Evolutionary conservation across 2,797 vertebrate genomes (phyloP), one percentile per base, ranked within the genome.

Genomic region (Ceryle rudis): DNA sequence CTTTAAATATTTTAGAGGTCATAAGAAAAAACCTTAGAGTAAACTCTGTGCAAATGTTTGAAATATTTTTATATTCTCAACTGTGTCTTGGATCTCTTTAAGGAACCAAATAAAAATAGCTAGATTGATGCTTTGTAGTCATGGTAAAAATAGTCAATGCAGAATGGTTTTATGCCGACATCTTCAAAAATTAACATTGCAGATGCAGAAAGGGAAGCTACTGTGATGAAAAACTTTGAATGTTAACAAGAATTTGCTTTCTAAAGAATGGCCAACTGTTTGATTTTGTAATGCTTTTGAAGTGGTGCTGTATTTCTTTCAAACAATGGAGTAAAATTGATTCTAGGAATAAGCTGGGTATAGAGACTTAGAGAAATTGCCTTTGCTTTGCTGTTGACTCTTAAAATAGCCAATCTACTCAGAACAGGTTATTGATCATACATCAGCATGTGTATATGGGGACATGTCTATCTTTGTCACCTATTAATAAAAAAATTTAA

Each of bases 101-200:
- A 62, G 70, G 86, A 87, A 77, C 31, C 3, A 11, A 49, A 14
- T 71, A 84, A 89, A 93, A 96, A 86, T 77, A 89, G 51, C 55
- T 84, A 69, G 6, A 44, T 5, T 60, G 55, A 71, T 65, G 55
- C 33, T 75, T 92, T 62, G 52, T 74, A 84, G 70, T 90, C 47
- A 60, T 2, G 5, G 22, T 39, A 85, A 93, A 95, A 96, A 73
- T 65, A 93, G 64, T 86, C 58, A 60, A 73, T 85, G 28, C 51
- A 82, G 83, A 86, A 39, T 46, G 12, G 12, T 66, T 89, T 95
- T 92, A 37, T 80, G 67, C 67, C 84, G 51, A 52, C 47, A 35
- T 80, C 64, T 82, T 94, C 89, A 92, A 82, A 96, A 93, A 89
- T 67, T 82, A 87, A 71, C 39, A 49, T 73, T 87, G 51, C 55